Base-by-base conservation (phyloP, 92 coral and sea anemone genomes). In the Porites evermanni region DNA sequence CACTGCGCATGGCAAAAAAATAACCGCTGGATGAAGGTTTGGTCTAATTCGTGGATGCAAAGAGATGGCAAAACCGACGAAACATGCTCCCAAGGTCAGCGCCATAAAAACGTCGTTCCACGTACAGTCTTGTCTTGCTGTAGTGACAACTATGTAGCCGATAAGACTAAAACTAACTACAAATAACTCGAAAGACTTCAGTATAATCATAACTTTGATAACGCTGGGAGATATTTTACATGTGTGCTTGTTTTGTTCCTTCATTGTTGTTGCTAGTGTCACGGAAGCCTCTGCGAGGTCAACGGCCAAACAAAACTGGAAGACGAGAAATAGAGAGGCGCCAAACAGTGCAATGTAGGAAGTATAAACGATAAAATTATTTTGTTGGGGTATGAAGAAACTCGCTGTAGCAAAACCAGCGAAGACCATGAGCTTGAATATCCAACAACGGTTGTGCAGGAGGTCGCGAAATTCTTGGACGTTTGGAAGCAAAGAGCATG, bases 11-110 rank as follows among this genome's bases (percentile, higher is more conserved):
- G 90, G 90, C 67, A 88, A 63, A n/a, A 88, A 63, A 8, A 67
- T 76, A 19, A 69, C 84, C 79, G 78, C 91, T 56, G 91, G 88
- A n/a, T 47, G 73, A 66, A 73, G 79, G 50, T 69, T 63, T 32
- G 78, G 78, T 69, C 91, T 83, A 38, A 88, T 81, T 20, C 73
- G 86, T n/a, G 91, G 84, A 53, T 88, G 88, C 8, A 83, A 44
- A 74, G 84, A 67, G 12, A 83, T 67, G 51, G 47, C 72, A 63
- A 88, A 83, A 8, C 88, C 88, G 32, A 83, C 70, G 47, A 83
- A 77, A 83, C 88, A 76, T 18, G 72, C 88, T 47, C 84, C 88
- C 21, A 88, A 71, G 29, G 59, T 83, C 13, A 83, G 67, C 24
- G 73, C 77, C 2, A 84, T 83, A 12, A 83, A 82, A 53, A 88